Evolutionary conservation across 2,113 vertebrate genomes (phyloP).

Genomic region (Natator depressus): DNA sequence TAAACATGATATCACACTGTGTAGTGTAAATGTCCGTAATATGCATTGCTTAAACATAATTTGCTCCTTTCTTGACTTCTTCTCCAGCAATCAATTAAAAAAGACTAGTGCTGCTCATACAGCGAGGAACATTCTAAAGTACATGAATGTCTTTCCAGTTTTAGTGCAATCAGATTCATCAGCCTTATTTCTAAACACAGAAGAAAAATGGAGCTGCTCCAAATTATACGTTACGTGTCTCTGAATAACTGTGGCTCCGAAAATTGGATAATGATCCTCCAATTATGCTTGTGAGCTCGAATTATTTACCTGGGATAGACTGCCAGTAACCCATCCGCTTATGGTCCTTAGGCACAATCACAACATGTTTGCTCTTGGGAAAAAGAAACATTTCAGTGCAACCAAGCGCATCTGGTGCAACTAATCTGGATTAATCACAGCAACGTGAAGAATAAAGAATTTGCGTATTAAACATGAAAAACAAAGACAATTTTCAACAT

Average conservation of each 20-base stretch:
- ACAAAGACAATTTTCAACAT: constrained; percentile 72
- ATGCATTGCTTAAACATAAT: constrained; percentile 39
- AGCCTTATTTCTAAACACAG: constrained; percentile 47
- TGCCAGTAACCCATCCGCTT: constrained; percentile 74
- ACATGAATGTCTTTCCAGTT: constrained; percentile 30
- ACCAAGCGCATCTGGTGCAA: constrained; percentile 77
- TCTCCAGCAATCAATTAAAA: constrained; percentile 39
- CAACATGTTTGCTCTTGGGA: constrained; percentile 76
- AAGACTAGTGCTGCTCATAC: constrained; percentile 35
- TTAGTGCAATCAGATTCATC: constrained; percentile 36
- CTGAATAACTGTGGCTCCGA: constrained; percentile 55
- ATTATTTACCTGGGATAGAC: constrained; percentile 71
- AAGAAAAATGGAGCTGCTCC: constrained; percentile 45
- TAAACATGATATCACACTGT: constrained; percentile 57
- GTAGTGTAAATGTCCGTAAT: constrained; percentile 31
- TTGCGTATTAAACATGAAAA: constrained; percentile 72
- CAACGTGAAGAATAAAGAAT: constrained; percentile 75
- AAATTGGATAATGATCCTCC: constrained; percentile 66
- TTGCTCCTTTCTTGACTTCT: constrained; percentile 57
- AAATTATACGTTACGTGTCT: constrained; percentile 48
- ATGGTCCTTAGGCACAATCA: constrained; percentile 78
- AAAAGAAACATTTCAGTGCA: constrained; percentile 81
- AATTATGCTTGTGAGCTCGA: constrained; percentile 63
- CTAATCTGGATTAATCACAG: constrained; percentile 78
- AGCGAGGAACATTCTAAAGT: constrained; percentile 58